Evolutionary conservation across 2,888 invertebrate genomes (phyloP).

Genomic region (Aporophyla lueneburgensis): DNA sequence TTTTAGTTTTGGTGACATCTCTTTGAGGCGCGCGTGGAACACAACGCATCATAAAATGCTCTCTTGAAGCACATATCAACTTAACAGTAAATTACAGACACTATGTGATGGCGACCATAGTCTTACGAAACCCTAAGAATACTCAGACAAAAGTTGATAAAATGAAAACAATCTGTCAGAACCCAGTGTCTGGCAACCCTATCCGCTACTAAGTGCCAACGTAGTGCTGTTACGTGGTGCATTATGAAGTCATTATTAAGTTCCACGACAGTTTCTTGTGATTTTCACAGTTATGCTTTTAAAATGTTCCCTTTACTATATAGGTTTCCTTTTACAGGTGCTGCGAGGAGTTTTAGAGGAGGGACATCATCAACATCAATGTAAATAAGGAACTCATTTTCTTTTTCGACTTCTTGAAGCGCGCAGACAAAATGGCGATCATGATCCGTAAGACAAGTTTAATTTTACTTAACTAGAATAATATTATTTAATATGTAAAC

Average conservation of each 20-base stretch:
- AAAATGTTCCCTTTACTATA: conserved; percentile 16
- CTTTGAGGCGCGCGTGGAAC: too few species aligned
- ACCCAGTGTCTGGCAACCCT: conserved; percentile 24
- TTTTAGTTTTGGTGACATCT: too few species aligned
- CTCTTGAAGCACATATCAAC: too few species aligned
- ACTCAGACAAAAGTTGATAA: not conserved
- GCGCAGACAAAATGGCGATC: conserved; percentile 71
- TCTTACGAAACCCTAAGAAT: too few species aligned
- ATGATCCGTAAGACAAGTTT: conserved; percentile 67
- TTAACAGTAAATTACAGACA: too few species aligned
- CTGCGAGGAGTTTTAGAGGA: conserved; percentile 45
- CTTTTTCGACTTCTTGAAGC: conserved; percentile 31
- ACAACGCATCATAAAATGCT: too few species aligned
- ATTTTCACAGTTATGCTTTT: conserved; percentile 27
- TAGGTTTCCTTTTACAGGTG: conserved; percentile 60
- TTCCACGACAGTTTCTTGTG: conserved; percentile 21
- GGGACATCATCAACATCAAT: conserved; percentile 41
- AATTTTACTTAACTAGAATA: conserved; percentile 15
- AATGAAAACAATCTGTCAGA: not conserved
- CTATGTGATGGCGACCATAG: too few species aligned
- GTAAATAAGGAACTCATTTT: conserved; percentile 52
- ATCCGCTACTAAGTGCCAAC: conserved; percentile 27
- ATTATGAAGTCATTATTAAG: conserved; percentile 40
- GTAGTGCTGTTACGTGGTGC: conserved; percentile 31
- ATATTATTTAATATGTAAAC: not conserved